phyloP scores from a whole-genome alignment of 2,888 invertebrate genomes.

The Caenorhabditis afra region DNA sequence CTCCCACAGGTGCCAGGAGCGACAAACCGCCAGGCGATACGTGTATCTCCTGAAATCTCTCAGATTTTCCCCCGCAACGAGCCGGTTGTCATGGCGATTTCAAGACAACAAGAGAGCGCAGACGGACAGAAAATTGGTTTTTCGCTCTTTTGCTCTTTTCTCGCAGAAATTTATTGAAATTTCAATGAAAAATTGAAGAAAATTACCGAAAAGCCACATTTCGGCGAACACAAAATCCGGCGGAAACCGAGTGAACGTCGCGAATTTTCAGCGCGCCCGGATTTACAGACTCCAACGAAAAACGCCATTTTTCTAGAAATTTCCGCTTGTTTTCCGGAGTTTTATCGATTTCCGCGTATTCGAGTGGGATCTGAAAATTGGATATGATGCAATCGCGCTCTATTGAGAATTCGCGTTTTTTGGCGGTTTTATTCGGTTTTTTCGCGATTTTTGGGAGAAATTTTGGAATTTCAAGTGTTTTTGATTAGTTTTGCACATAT shows the following conservation, averaged over 20 bases:
- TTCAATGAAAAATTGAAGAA: neutral
- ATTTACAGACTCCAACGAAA: conserved; percentile 10
- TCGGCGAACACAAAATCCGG: conserved; percentile 72
- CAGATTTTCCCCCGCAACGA: no score
- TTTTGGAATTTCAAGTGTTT: conserved; percentile 2
- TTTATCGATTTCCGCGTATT: conserved; percentile 49
- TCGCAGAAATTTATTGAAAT: neutral
- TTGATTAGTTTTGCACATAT: no score
- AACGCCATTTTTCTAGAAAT: conserved; percentile 53
- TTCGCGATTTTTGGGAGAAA: neutral
- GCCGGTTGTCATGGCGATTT: conserved; percentile 2
- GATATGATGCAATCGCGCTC: neutral
- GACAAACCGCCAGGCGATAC: conserved; percentile 71
- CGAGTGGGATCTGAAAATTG: conserved; percentile 48
- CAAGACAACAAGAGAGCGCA: neutral
- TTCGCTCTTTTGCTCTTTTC: no score
- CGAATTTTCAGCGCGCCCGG: conserved; percentile 56
- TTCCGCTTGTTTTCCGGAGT: conserved; percentile 29
- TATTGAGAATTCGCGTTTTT: no score
- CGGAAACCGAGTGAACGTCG: conserved; percentile 71
- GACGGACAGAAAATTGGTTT: no score
- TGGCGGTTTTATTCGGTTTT: neutral
- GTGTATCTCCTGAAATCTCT: conserved; percentile 69
- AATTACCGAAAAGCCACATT: conserved; percentile 69
- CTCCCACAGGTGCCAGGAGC: conserved; percentile 61